These are phyloP conservation scores for Taurulus bubalis DNA, from an alignment of 2,113 vertebrate species.

Conservation along the genomic window DNA sequence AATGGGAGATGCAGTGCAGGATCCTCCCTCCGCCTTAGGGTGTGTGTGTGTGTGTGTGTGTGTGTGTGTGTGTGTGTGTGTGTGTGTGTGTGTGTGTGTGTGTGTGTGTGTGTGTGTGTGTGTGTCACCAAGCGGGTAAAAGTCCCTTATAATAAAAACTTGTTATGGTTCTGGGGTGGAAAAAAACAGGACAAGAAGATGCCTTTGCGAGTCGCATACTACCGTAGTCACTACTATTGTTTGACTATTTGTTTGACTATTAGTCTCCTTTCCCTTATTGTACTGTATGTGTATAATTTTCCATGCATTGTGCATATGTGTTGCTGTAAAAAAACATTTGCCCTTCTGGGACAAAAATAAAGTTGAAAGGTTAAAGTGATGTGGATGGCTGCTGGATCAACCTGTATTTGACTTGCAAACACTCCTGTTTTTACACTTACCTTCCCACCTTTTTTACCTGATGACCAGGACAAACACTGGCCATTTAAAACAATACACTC, in stretches of 20 bases:
- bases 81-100: neutral
- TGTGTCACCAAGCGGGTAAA: neutral
- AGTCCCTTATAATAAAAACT: conserved; percentile 5
- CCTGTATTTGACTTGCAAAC: conserved; percentile 29
- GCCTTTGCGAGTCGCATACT: neutral
- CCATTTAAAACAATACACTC: conserved; percentile 30
- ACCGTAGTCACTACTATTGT: neutral
- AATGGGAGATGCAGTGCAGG: conserved; percentile 29
- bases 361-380: conserved; percentile 1
- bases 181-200: conserved; percentile 2
- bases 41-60: neutral
- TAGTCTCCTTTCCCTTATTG: neutral
- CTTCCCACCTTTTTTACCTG: conserved; percentile 38
- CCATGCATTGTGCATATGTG: neutral
- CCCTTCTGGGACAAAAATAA: neutral
- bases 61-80: neutral
- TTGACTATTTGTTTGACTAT: neutral
- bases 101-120: neutral
- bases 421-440: neutral
- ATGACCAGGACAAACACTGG: conserved; percentile 17
- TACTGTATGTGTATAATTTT: neutral
- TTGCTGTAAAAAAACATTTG: neutral
- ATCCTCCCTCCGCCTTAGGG: conserved; percentile 35
- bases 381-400: conserved; percentile 11
- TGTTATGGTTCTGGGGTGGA: neutral